phyloP scores from a whole-genome alignment of 2,797 vertebrate species.

The Microctenopoma lineatum region DNA sequence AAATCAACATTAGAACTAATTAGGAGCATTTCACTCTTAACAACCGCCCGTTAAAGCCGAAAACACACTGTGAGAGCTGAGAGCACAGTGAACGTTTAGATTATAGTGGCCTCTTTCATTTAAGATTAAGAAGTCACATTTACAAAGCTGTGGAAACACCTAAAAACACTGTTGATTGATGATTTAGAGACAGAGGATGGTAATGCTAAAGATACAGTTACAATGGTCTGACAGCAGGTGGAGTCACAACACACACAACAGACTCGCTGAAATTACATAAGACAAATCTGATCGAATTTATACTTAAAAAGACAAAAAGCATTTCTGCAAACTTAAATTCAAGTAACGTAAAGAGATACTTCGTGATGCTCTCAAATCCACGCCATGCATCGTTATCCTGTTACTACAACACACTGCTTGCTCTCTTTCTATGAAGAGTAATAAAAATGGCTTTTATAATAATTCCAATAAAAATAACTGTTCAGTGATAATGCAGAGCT shows the following conservation, averaged over 20 bases:
- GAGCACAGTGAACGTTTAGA: too few relatives aligned
- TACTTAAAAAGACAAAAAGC: not conserved
- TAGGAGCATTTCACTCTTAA: too few relatives aligned
- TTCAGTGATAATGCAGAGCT: conserved; percentile 18
- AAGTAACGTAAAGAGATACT: not conserved
- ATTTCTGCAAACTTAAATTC: too few relatives aligned
- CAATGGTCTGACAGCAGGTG: conserved; percentile 50
- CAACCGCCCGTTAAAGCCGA: too few relatives aligned
- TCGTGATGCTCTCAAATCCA: conserved; percentile 5
- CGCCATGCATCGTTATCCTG: not conserved
- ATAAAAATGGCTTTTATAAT: conserved; percentile 1
- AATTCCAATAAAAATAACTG: conserved; percentile 2
- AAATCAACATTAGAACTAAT: too few relatives aligned
- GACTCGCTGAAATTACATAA: not conserved
- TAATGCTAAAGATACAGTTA: conserved; percentile 11
- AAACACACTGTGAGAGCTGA: too few relatives aligned
- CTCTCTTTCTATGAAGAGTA: not conserved
- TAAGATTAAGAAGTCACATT: too few relatives aligned
- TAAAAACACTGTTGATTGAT: too few relatives aligned
- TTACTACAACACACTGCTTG: not conserved
- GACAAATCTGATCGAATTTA: not conserved
- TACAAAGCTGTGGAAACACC: too few relatives aligned
- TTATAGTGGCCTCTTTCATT: too few relatives aligned
- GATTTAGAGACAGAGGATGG: too few relatives aligned
- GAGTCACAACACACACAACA: conserved; percentile 31